These are phyloP conservation scores for Dicentrarchus labrax DNA, from an alignment of 2,113 vertebrate species.

Conservation along the genomic window DNA sequence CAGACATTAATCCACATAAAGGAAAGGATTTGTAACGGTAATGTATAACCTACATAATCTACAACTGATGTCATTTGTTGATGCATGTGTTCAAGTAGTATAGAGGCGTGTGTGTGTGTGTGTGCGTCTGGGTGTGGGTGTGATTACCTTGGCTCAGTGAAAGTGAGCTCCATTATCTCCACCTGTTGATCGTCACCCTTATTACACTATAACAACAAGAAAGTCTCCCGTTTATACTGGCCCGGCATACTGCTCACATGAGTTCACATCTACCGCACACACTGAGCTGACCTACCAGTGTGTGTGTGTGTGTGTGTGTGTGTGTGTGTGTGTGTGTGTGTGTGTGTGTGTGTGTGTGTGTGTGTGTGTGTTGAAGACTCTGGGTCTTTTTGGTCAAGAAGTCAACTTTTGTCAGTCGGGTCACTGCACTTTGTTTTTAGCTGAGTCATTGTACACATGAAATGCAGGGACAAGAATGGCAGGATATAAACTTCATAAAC, in stretches of 20 bases:
- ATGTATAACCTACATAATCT: conserved; percentile 15
- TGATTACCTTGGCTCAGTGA: conserved; percentile 36
- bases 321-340: not conserved
- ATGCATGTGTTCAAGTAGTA: conserved; percentile 35
- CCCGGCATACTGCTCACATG: not conserved
- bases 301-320: not conserved
- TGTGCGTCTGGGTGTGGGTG: not conserved
- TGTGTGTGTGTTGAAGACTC: not conserved
- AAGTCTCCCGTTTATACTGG: conserved; percentile 41
- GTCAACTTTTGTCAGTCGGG: not conserved
- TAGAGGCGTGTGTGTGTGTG: conserved; percentile 8
- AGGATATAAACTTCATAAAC: not conserved
- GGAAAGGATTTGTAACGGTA: conserved; percentile 47
- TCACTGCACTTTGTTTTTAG: not conserved
- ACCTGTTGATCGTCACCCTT: conserved; percentile 56
- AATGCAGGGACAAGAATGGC: too few species aligned
- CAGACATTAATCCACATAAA: conserved; percentile 24
- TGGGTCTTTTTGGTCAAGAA: not conserved
- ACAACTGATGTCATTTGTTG: conserved; percentile 49
- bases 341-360: not conserved
- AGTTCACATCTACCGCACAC: conserved; percentile 31
- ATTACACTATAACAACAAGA: conserved; percentile 54
- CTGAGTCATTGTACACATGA: not conserved
- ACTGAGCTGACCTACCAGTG: not conserved
- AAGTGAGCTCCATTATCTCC: conserved; percentile 47